A percentile compares a stretch with the other conserved stretches of the same genome.
Conservation (phyloP, 2,113 vertebrate genomes). For the Crotalus tigris region DNA sequence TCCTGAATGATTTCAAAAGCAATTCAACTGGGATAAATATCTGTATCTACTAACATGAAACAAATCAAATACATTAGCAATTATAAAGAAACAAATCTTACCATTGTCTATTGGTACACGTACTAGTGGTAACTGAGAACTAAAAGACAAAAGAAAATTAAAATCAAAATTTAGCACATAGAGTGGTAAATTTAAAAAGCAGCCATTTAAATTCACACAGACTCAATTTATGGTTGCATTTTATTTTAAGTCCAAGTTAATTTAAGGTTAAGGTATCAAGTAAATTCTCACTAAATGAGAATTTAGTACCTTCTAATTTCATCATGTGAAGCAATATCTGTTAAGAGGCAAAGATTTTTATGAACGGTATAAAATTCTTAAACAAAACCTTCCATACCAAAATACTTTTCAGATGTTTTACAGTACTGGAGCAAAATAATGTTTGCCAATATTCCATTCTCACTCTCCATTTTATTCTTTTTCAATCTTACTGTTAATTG, state of each 20-base stretch:
- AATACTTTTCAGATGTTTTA: background rate
- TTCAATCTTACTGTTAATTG: background rate
- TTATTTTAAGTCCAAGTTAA: background rate
- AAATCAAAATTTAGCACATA: slow-evolving; percentile 11
- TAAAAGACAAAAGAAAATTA: slow-evolving; percentile 34
- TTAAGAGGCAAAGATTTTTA: background rate
- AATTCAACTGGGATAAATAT: background rate
- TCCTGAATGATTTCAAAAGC: slow-evolving; percentile 10
- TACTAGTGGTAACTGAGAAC: slow-evolving; percentile 30
- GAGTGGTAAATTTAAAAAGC: background rate
- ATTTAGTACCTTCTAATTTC: background rate
- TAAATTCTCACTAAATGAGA: background rate
- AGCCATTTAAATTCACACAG: background rate
- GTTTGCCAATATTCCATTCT: background rate
- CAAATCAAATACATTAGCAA: background rate
- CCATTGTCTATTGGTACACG: slow-evolving; percentile 41
- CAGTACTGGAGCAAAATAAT: background rate
- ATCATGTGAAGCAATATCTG: background rate
- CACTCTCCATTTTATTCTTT: background rate
- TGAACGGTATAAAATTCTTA: background rate
- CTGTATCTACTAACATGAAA: background rate
- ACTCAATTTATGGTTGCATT: background rate
- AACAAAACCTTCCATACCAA: background rate
- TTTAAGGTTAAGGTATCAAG: background rate
- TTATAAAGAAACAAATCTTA: slow-evolving; percentile 39